These are phyloP conservation scores for Torymus tubicola DNA, from an alignment of 2,888 invertebrate genomes.

Conservation along the genomic window DNA sequence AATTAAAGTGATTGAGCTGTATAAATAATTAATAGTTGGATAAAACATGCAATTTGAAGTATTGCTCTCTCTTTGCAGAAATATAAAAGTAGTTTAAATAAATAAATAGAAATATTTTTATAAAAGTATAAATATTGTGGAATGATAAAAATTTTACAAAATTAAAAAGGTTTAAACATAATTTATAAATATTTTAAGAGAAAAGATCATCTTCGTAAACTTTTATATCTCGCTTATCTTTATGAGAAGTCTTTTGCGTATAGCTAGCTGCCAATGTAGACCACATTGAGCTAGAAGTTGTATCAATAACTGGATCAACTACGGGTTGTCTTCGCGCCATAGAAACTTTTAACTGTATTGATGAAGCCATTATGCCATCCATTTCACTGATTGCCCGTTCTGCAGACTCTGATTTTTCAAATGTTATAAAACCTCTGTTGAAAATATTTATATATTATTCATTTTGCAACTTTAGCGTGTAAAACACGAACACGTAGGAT, in stretches of 20 bases:
- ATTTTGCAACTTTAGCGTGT: no score
- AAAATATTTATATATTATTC: neutral
- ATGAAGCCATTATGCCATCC: constrained; percentile 85
- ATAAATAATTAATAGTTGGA: no score
- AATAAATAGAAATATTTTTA: no score
- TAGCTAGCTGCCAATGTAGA: constrained; percentile 86
- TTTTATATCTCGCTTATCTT: constrained; percentile 89
- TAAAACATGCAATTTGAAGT: no score
- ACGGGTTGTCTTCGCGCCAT: constrained; percentile 88
- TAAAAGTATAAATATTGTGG: no score
- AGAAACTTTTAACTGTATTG: constrained; percentile 87
- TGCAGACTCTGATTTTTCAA: constrained; percentile 92
- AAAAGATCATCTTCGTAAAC: constrained; percentile 85
- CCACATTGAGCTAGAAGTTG: constrained; percentile 86
- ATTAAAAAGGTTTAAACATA: no score
- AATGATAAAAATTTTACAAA: no score
- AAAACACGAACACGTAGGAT: no score
- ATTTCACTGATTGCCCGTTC: constrained; percentile 90
- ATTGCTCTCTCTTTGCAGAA: no score
- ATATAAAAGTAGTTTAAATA: no score
- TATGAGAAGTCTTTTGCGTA: constrained; percentile 89
- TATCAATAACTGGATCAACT: constrained; percentile 85
- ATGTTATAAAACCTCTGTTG: constrained; percentile 88
- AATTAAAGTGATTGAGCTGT: no score
- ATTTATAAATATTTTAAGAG: constrained; percentile 37